Conservation (phyloP, 2,113 vertebrate species). For the Laticauda laticaudata region DNA sequence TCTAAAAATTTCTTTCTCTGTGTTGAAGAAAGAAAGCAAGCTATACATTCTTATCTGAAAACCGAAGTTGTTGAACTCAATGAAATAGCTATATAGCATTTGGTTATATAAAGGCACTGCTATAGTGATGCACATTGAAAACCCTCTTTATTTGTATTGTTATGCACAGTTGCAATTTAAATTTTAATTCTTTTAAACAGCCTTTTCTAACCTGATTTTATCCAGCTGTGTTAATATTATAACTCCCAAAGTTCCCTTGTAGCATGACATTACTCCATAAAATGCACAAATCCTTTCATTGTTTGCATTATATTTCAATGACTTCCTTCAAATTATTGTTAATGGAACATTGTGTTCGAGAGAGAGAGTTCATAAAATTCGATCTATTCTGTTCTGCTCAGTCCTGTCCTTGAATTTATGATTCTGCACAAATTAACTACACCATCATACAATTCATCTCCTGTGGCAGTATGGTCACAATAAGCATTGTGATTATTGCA, state of each 20-base stretch:
- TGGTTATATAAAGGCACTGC: not conserved
- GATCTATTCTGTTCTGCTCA: not conserved
- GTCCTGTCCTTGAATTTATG: not conserved
- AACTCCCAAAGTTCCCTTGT: not conserved
- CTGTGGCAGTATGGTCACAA: not conserved
- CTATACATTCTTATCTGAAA: not conserved
- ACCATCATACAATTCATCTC: not conserved
- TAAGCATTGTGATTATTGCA: not conserved
- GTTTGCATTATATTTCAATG: not conserved
- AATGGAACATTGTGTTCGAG: not conserved
- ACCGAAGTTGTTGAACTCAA: not conserved
- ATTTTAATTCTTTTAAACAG: not conserved
- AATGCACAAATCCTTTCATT: not conserved
- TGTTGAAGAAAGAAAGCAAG: not conserved
- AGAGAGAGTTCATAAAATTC: not conserved
- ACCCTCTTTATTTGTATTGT: not conserved
- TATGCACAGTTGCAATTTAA: not conserved
- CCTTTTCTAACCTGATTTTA: not conserved
- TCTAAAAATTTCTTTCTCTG: not conserved
- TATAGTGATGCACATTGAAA: not conserved
- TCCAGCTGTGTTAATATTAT: not conserved
- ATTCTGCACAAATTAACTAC: not conserved
- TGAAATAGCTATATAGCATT: not conserved
- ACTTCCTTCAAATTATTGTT: not conserved
- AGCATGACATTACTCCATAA: not conserved